Base-by-base conservation (phyloP, 2,113 vertebrate species). In the Rhynchomys soricoides region DNA sequence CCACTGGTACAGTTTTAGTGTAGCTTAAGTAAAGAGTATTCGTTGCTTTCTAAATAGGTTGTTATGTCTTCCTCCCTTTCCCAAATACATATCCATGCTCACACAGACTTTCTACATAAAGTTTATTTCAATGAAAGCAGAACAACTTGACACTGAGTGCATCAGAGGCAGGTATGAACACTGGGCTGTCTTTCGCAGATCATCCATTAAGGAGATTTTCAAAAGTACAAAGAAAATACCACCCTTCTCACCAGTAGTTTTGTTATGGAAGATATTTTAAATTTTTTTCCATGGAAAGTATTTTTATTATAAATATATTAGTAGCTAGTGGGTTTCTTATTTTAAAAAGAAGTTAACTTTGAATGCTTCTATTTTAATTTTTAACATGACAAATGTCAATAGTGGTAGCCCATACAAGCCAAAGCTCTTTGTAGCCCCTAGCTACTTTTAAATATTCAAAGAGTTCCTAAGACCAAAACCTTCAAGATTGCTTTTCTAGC, bases 301-400 rank as follows among this genome's bases (percentile, higher is more conserved):
- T 82, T 66, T 11, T 87, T 48, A 81, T 75, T 90, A 87, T 66
- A 81, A 87, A 86, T 74, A 89, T n/a, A 34, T 43, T 88, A 92
- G 78, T 29, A 55, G 78, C 57, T 59, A 82, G 17, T 55, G 34
- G 9, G 34, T n/a, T 55, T 81, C 3, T 81, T 82, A 82, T 57
- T 81, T 79, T 78, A 66, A 79, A 70, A 75, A 66, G 70, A 48
- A 45, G 86, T 64, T 79, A 64, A 45, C 55, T 86, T 93, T 90
- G 26, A 52, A 71, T 40, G 26, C 9, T 29, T 74, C 29, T 19
- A 62, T 66, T 79, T 90, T 85, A 48, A 37, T 40, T 52, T 87
- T 66, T 79, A 87, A 50, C 52, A 81, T 43, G 21, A 11, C 15
- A 94, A 91, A 88, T 75, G 59, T 19, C 7, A 68, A 52, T 17